Conservation (phyloP, 2,797 vertebrate genomes). For the Sebastes itinus region DNA sequence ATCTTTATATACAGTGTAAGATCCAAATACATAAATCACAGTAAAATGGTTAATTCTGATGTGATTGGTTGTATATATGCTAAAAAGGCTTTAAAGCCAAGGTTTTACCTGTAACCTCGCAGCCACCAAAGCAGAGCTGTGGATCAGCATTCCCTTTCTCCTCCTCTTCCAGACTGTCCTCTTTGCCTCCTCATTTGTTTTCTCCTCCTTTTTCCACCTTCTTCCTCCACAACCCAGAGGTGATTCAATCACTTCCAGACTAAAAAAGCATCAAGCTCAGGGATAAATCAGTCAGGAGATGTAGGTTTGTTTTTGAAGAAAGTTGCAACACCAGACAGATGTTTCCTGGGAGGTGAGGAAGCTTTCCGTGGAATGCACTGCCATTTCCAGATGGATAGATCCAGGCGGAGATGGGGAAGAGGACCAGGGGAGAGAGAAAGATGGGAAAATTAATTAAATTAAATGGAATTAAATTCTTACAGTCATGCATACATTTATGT, state of each 20-base stretch:
- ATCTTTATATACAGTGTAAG: no score
- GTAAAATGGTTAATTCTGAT: neutral
- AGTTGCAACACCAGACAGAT: conserved; percentile 38
- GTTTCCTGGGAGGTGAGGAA: conserved; percentile 53
- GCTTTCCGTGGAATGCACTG: conserved; percentile 38
- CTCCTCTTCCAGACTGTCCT: neutral
- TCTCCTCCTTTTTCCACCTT: neutral
- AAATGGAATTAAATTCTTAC: neutral
- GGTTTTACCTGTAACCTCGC: neutral
- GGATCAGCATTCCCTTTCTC: neutral
- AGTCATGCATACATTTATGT: neutral
- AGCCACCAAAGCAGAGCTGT: neutral
- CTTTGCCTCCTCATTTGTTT: neutral
- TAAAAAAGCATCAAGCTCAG: conserved; percentile 27
- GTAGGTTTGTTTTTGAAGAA: conserved; percentile 40
- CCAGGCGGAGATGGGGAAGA: neutral
- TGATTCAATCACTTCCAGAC: conserved; percentile 54
- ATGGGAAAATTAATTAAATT: neutral
- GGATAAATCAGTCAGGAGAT: conserved; percentile 52
- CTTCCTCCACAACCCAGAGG: neutral
- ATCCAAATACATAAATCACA: neutral
- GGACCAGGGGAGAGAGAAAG: neutral
- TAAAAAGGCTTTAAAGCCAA: neutral
- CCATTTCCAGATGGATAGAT: conserved; percentile 35
- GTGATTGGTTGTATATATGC: neutral